Percentiles rank a stretch among this genome's conserved stretches.
These are phyloP conservation scores for Paraescarpia echinospica DNA, from an alignment of 1,140 invertebrate genomes.

Conservation along the genomic window DNA sequence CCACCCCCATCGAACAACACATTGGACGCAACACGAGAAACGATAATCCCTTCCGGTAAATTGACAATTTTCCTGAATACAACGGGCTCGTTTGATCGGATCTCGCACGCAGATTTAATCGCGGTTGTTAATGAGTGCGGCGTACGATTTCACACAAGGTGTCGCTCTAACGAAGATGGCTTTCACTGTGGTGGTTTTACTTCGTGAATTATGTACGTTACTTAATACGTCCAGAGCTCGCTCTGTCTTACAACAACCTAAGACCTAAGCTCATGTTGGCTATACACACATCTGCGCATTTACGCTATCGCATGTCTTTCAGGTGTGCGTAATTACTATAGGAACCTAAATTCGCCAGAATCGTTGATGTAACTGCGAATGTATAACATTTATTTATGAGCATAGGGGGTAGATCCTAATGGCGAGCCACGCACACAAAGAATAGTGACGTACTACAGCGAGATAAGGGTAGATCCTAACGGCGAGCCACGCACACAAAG, in stretches of 20 bases:
- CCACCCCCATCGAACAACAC: neutral
- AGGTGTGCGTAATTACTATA: neutral
- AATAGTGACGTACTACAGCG: neutral
- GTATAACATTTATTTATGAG: neutral
- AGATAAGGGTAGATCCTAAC: too few relatives aligned
- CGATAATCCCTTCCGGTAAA: neutral
- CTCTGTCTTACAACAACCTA: neutral
- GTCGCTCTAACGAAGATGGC: neutral
- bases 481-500: neutral
- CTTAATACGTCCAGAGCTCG: neutral
- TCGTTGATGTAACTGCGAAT: neutral
- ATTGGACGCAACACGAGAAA: neutral
- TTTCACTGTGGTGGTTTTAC: neutral
- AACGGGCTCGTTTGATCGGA: neutral
- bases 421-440: neutral
- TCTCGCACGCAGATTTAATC: neutral
- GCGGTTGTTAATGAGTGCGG: neutral
- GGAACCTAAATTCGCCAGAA: neutral
- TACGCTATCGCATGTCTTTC: neutral
- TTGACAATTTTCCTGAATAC: neutral
- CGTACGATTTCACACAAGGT: neutral
- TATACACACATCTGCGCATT: neutral
- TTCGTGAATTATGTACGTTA: neutral
- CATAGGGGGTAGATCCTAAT: too few relatives aligned
- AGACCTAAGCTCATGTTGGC: neutral